phyloP scores from a whole-genome alignment of 2,113 vertebrate genomes.

The Nanorana parkeri region DNA sequence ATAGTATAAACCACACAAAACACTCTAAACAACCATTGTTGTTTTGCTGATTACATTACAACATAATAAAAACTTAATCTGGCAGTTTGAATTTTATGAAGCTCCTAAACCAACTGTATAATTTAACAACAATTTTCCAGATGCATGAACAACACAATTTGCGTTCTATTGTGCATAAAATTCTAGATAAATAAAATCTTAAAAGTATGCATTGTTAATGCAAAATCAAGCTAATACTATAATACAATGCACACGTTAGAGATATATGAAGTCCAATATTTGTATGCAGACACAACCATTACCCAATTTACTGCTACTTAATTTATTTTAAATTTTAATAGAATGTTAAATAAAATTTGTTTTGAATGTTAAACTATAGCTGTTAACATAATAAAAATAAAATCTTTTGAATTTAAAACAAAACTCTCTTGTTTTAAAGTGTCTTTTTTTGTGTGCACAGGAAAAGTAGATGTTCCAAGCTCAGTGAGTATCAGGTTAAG shows the following conservation, averaged over 20 bases:
- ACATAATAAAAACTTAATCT: conserved; percentile 38
- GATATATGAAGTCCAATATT: too few species aligned
- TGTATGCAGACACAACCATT: too few species aligned
- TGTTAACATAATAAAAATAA: too few species aligned
- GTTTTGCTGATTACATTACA: conserved; percentile 27
- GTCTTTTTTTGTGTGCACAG: too few species aligned
- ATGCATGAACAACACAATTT: conserved; percentile 31
- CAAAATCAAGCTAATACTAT: background rate
- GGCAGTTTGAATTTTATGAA: conserved; percentile 28
- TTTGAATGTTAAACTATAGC: too few species aligned
- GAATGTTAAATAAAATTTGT: too few species aligned
- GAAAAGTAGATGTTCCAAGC: too few species aligned
- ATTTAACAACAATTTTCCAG: conserved; percentile 47
- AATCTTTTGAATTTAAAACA: too few species aligned
- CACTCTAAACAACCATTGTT: conserved; percentile 29
- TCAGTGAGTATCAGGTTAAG: too few species aligned
- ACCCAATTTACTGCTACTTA: too few species aligned
- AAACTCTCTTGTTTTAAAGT: too few species aligned
- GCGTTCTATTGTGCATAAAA: background rate
- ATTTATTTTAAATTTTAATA: too few species aligned
- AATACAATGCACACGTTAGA: background rate
- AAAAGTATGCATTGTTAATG: conserved; percentile 5
- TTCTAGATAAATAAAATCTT: background rate
- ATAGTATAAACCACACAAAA: conserved; percentile 18
- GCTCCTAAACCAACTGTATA: conserved; percentile 30